These are phyloP conservation scores for Lycocorax pyrrhopterus DNA, from an alignment of 2,113 vertebrate genomes.

Conservation along the genomic window DNA sequence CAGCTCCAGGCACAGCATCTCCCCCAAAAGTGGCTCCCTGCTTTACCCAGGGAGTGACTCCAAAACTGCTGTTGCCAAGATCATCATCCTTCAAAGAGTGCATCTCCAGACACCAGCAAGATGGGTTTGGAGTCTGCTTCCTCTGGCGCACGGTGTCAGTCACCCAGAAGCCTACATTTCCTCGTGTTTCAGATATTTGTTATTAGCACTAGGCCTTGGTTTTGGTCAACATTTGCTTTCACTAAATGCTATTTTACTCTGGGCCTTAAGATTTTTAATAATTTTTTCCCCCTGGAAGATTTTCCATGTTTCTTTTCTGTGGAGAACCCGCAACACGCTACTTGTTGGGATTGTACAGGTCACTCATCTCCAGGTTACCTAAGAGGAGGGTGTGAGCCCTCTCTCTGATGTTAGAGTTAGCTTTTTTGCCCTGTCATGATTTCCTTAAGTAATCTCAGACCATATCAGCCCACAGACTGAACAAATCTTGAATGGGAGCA, in stretches of 20 bases:
- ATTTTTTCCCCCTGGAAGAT: accelerated
- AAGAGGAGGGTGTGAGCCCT: not conserved
- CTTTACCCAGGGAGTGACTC: not conserved
- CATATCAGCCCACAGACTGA: not conserved
- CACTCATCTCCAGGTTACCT: not conserved
- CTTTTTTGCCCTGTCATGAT: not conserved
- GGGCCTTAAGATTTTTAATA: not conserved
- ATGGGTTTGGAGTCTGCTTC: not conserved
- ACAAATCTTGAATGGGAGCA: not conserved
- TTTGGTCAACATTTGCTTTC: not conserved
- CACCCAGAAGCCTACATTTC: not conserved
- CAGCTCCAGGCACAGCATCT: not conserved
- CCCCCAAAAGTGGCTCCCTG: not conserved
- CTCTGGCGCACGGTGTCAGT: not conserved
- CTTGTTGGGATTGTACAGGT: not conserved
- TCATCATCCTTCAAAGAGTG: not conserved
- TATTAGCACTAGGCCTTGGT: not conserved
- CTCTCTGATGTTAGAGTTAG: not conserved
- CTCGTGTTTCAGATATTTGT: not conserved
- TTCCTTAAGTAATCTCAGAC: not conserved
- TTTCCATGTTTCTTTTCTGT: not conserved
- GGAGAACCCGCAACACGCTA: not conserved
- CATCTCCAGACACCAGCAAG: not conserved
- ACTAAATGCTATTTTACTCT: not conserved
- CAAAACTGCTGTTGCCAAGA: not conserved